Percentiles rank a stretch among this genome's conserved stretches.
Evolutionary conservation across 2,797 vertebrate species (phyloP).

Genomic region (Pangasius larnaudii): DNA sequence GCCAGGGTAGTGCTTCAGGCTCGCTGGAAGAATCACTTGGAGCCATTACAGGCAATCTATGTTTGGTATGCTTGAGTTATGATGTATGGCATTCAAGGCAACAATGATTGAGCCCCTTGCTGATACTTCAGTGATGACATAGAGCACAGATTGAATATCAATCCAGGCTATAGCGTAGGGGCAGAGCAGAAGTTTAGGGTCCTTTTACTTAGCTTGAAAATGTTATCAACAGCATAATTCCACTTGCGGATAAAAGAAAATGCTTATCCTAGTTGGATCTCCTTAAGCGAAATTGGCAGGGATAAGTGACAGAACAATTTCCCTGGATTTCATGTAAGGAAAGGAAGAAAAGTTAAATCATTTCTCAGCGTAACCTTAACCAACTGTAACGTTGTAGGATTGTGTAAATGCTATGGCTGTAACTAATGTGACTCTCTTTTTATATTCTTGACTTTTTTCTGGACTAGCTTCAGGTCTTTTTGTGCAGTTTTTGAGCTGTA

Average conservation of each 20-base stretch:
- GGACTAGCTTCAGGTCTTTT: neutral
- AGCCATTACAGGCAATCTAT: neutral
- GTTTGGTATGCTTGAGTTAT: slow-evolving; percentile 3
- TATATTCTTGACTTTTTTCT: neutral
- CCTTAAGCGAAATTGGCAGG: neutral
- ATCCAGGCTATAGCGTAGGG: neutral
- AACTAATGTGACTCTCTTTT: neutral
- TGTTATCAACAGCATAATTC: neutral
- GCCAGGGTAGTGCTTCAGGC: neutral
- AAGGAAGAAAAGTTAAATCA: neutral
- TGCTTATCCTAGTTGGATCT: neutral
- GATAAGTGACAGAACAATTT: neutral
- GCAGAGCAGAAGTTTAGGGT: neutral
- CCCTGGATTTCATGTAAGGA: neutral
- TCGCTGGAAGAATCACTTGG: neutral
- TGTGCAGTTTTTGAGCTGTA: neutral
- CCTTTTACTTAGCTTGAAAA: neutral
- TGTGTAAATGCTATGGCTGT: neutral
- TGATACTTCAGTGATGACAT: slow-evolving; percentile 9
- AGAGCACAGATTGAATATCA: slow-evolving; percentile 15
- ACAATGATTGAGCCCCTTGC: neutral
- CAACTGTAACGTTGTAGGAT: neutral
- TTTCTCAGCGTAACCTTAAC: neutral
- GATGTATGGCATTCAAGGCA: slow-evolving; percentile 1
- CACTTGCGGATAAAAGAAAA: neutral